phyloP scores from a whole-genome alignment of 2,888 invertebrate genomes.

The Cephus nigrinus region DNA sequence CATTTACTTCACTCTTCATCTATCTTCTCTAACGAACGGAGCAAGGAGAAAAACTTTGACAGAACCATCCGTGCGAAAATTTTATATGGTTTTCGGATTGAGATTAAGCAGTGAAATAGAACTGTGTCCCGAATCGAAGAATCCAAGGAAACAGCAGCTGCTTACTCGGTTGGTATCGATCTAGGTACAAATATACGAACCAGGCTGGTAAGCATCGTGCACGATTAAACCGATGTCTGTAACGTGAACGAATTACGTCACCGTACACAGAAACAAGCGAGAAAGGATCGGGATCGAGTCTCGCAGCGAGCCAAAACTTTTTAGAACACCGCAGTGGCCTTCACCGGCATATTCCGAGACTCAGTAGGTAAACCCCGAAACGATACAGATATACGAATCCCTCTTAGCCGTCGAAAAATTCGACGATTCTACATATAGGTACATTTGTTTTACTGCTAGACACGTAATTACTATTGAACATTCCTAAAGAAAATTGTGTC shows the following conservation, averaged over 20 bases:
- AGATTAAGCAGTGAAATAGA: not conserved
- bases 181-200: not conserved
- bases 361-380: not conserved
- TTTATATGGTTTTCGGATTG: not conserved
- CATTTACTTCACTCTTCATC: not conserved
- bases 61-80: not conserved
- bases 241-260: not conserved
- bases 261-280: not conserved
- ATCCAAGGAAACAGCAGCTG: not conserved
- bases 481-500: not conserved
- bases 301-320: slow-evolving; percentile 11
- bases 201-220: not conserved
- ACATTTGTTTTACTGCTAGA: not conserved
- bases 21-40: not conserved
- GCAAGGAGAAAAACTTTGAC: not conserved
- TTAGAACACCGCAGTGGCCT: slow-evolving; percentile 29
- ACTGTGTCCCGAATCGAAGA: not conserved
- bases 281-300: slow-evolving; percentile 1
- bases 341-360: slow-evolving; percentile 14
- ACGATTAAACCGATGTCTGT: not conserved
- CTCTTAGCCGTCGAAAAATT: not conserved
- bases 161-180: not conserved
- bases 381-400: not conserved
- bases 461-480: not conserved
- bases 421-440: not conserved